Conservation (phyloP, 1,140 invertebrate species). For the Tetramorium simillimum region DNA sequence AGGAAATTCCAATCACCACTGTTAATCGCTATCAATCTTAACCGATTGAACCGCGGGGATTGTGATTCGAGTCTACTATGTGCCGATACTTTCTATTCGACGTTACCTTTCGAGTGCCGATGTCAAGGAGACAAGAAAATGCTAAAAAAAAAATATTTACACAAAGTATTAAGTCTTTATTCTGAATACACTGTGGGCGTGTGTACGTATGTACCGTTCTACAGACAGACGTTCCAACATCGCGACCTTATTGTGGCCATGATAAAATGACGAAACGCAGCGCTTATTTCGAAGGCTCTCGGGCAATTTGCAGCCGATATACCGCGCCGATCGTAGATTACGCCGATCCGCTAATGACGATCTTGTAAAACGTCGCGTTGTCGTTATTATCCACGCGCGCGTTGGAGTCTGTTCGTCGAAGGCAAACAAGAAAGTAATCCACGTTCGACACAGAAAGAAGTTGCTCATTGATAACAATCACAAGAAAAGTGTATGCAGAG, state of each 20-base stretch:
- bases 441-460: not conserved
- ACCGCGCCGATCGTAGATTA: conserved; percentile 21
- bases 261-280: conserved; percentile 32
- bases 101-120: not conserved
- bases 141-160: not conserved
- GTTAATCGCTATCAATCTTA: conserved; percentile 19
- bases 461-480: not conserved
- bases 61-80: conserved; percentile 13
- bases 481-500: not conserved
- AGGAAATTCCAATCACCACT: conserved; percentile 45
- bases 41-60: not conserved
- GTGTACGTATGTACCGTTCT: not conserved
- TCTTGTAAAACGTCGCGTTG: conserved; percentile 24
- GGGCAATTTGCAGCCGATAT: conserved; percentile 3
- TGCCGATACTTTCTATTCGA: conserved; percentile 29
- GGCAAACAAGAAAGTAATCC: conserved; percentile 9
- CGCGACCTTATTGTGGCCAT: conserved; percentile 5
- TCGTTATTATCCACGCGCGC: conserved; percentile 1
- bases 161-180: conserved; percentile 3
- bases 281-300: not conserved
- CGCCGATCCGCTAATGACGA: conserved; percentile 35
- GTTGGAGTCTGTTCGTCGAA: not conserved
- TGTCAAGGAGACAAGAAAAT: not conserved
- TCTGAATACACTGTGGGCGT: not conserved
- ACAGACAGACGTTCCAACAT: not conserved